Conservation (phyloP, 2,113 vertebrate species). For the Gallinago paraguaiae region DNA sequence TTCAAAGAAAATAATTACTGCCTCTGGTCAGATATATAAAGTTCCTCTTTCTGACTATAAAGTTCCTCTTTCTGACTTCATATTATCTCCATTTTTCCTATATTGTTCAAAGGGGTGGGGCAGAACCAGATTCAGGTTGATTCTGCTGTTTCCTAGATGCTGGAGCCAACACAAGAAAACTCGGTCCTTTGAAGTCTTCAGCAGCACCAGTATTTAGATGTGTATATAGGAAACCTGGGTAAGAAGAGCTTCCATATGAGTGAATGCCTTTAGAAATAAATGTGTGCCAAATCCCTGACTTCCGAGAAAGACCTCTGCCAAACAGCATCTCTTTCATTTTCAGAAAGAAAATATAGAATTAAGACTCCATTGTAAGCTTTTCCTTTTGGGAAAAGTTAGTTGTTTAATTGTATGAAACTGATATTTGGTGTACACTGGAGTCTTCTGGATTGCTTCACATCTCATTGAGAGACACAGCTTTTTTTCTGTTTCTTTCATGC, state of each 20-base stretch:
- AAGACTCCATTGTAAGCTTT: background rate
- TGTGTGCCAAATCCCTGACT: background rate
- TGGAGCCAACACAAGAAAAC: background rate
- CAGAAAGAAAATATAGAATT: background rate
- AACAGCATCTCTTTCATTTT: background rate
- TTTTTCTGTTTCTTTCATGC: background rate
- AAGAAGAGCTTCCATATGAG: background rate
- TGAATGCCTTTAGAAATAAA: background rate
- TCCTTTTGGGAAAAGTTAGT: background rate
- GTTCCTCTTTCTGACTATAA: too few relatives aligned
- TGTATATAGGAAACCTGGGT: background rate
- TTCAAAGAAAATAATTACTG: background rate
- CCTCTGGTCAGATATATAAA: background rate
- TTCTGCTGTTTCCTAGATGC: background rate
- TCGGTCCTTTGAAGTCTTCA: background rate
- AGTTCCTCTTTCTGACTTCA: background rate
- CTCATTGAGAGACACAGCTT: background rate
- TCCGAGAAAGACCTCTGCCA: background rate
- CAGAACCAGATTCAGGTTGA: background rate
- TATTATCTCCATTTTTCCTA: background rate
- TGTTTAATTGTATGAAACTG: background rate
- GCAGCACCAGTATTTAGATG: background rate
- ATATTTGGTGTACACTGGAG: background rate
- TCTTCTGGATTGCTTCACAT: background rate
- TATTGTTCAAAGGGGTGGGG: background rate